A percentile compares a stretch with the other conserved stretches of the same genome.
These are phyloP conservation scores for Promerops cafer DNA, from an alignment of 2,113 vertebrate genomes.

Conservation along the genomic window DNA sequence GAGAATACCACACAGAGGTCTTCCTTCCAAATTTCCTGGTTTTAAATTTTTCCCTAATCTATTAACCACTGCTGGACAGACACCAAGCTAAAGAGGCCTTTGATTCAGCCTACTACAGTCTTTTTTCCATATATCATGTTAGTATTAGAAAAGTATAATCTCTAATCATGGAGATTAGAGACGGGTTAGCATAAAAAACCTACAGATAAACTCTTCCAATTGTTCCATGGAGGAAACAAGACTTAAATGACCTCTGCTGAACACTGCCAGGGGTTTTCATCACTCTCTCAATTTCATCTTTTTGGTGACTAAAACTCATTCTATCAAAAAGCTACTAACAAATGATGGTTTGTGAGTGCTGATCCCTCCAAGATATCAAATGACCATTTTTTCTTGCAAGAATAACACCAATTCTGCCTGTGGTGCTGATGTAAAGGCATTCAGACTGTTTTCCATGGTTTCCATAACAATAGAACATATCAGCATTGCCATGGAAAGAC, in stretches of 20 bases:
- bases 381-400: neutral
- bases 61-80: neutral
- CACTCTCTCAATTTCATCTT: neutral
- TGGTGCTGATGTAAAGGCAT: fast-evolving
- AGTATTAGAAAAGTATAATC: neutral
- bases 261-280: neutral
- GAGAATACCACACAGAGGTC: neutral
- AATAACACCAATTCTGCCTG: neutral
- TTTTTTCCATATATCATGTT: neutral
- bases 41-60: neutral
- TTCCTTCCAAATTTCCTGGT: neutral
- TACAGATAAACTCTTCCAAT: neutral
- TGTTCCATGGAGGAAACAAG: neutral
- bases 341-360: neutral
- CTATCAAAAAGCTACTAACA: neutral
- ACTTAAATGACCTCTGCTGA: neutral
- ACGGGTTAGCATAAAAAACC: neutral
- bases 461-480: neutral
- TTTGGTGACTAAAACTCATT: neutral
- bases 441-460: neutral
- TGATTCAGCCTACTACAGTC: neutral
- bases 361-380: neutral
- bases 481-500: neutral
- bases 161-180: neutral
- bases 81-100: neutral